Evolutionary conservation across 2,797 vertebrate species (phyloP).

Genomic region (Onychomys arenicola): DNA sequence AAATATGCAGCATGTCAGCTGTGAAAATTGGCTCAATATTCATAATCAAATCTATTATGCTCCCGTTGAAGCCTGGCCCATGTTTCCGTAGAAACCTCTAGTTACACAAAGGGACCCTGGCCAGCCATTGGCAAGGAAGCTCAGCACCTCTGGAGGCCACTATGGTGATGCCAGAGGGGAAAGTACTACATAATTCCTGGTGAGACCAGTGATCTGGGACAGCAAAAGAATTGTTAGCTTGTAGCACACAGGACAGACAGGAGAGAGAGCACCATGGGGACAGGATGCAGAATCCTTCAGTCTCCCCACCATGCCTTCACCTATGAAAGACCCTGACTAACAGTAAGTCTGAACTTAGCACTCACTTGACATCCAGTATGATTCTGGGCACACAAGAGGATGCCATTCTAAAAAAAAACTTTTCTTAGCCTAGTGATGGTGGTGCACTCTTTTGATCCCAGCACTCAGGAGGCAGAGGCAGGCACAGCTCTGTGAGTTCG

Average conservation of each 20-base stretch:
- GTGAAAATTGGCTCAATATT: slow-evolving; percentile 71
- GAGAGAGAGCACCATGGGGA: neutral
- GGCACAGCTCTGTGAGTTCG: neutral
- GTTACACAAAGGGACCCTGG: slow-evolving; percentile 58
- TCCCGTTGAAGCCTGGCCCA: slow-evolving; percentile 64
- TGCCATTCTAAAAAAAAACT: neutral
- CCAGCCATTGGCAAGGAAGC: slow-evolving; percentile 45
- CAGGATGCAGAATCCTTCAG: fast-evolving
- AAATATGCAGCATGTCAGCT: slow-evolving; percentile 56
- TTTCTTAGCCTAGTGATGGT: neutral
- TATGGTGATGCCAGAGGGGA: neutral
- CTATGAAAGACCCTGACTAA: neutral
- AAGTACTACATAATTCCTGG: neutral
- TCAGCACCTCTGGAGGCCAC: slow-evolving; percentile 54
- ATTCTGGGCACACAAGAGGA: neutral
- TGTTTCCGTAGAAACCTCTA: slow-evolving; percentile 73
- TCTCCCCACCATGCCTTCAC: neutral
- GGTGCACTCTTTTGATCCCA: neutral
- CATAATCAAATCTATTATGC: slow-evolving; percentile 72
- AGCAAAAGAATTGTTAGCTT: neutral
- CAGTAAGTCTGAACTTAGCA: neutral
- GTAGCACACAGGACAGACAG: neutral
- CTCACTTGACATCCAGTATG: neutral
- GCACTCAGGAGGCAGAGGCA: neutral
- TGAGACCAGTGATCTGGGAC: neutral